Base-by-base conservation (phyloP, 2,797 vertebrate genomes). In the Megaceryle alcyon region DNA sequence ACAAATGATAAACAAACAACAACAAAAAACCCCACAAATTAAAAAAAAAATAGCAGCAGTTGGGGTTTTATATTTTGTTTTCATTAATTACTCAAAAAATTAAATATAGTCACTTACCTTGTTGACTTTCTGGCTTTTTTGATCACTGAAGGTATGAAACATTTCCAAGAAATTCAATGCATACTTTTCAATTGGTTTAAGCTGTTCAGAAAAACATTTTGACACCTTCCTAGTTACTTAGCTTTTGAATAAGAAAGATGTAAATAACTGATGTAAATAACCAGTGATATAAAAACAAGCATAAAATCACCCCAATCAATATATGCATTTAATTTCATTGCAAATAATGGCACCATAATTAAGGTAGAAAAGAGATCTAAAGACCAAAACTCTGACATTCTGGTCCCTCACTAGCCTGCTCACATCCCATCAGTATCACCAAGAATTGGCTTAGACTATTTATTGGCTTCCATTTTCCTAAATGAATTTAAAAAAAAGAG, bases 181-280 rank as follows among this genome's bases (percentile, higher is more conserved):
- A 26, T 99, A 99, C 75, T 98, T 98, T 96, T 99, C 99, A 57
- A 99, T 99, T 19, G 99, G 99, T 25, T 99, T 99, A 54, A 99
- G 98, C 99, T 99, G 97, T 92, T 90, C 53, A 94, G 73, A 81
- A 91, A 22, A 78, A 69, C 13, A 77, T 72, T 43, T 90, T 82
- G 51, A 80, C 16, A 46, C 7, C 11, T 23, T n/a, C 28, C 31
- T 88, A 49, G 41, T 73, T 63, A 61, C 49, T 51, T 51, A 28
- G 49, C 49, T 51, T 51, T 51, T 51, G 49, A 51, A 51, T 51
- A 39, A 78, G 49, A 81, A 63, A 81, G 31, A 61, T 1, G 2
- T n/a, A 81, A 86, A 56, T 49, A 80, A 48, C 26, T 11, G 21
- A 28, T 46, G 19, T 22, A 21, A 21, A 49, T 49, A 29, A 53